phyloP scores from a whole-genome alignment of 2,797 vertebrate genomes.

The Eulemur rubriventer region DNA sequence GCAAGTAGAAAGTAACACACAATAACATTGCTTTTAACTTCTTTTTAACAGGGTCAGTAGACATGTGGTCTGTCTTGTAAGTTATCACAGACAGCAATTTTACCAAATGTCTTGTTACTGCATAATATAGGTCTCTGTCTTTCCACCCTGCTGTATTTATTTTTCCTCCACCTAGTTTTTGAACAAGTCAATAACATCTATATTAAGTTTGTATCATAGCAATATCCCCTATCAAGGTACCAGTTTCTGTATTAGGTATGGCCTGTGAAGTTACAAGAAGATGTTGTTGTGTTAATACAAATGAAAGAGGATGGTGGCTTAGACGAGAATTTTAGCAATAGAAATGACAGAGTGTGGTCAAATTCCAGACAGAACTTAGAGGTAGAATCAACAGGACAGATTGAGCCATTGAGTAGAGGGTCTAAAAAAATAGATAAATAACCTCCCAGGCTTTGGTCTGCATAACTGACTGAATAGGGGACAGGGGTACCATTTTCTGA shows the following conservation, averaged over 20 bases:
- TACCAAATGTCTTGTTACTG: not conserved
- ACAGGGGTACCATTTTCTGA: not conserved
- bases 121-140: not conserved
- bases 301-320: not conserved
- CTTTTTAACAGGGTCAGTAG: not conserved
- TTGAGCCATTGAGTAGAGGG: not conserved
- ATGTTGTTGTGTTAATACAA: not conserved
- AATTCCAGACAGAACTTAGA: not conserved
- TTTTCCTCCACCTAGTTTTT: not conserved
- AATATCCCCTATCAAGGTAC: not conserved
- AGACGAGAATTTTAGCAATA: not conserved
- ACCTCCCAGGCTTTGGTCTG: not conserved
- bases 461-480: not conserved
- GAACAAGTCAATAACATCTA: not conserved
- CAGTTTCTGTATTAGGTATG: not conserved
- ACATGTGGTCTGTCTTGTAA: not conserved
- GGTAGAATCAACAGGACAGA: not conserved
- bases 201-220: not conserved
- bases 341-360: not conserved
- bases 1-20: not conserved
- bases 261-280: not conserved
- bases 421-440: not conserved
- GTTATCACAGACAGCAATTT: not conserved
- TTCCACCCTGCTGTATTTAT: not conserved
- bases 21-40: not conserved